phyloP scores from a whole-genome alignment of 2,888 invertebrate genomes.

The Sipha maydis region DNA sequence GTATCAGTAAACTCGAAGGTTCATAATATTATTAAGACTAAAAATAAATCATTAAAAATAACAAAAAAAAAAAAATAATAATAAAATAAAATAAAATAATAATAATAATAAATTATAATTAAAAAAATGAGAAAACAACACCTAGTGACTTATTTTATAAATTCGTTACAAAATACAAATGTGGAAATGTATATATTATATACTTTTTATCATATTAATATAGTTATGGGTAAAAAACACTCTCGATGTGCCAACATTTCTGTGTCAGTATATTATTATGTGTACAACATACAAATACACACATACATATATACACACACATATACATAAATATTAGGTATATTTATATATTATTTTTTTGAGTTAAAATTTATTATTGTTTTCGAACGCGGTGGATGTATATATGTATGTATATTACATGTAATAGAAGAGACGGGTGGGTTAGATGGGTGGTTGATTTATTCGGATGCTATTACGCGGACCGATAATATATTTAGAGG shows the following conservation, averaged over 20 bases:
- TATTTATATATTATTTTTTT: not conserved
- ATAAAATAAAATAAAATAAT: constrained; percentile 12
- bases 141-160: constrained; percentile 56
- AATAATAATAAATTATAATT: constrained; percentile 54
- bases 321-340: not conserved
- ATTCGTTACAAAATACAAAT: constrained; percentile 59
- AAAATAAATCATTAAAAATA: constrained; percentile 57
- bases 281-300: not conserved
- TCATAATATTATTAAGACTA: constrained; percentile 21
- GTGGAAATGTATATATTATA: not conserved
- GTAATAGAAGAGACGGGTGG: not conserved
- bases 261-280: not conserved
- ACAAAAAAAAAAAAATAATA: constrained; percentile 48
- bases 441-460: no score
- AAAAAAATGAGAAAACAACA: constrained; percentile 51
- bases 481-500: constrained; percentile 52
- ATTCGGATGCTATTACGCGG: constrained; percentile 40
- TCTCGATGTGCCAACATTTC: constrained; percentile 3
- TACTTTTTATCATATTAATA: not conserved
- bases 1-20: constrained; percentile 11
- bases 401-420: not conserved
- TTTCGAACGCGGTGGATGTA: not conserved
- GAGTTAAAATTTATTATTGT: constrained; percentile 29
- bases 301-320: not conserved
- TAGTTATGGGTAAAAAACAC: not conserved